Evolutionary conservation across 2,797 vertebrate genomes (phyloP).

Genomic region (Lindbergichthys nudifrons): DNA sequence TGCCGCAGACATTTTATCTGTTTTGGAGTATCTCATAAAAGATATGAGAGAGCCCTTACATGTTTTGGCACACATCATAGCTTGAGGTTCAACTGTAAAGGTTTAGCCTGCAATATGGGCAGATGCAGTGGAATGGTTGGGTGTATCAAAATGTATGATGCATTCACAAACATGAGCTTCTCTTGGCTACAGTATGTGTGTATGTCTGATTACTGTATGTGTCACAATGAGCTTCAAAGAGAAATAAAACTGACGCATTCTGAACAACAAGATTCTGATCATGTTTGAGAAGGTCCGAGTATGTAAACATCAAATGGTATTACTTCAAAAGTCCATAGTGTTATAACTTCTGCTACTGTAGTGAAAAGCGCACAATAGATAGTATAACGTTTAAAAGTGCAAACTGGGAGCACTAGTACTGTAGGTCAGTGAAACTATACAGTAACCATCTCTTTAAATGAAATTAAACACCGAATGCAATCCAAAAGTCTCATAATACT

Average conservation of each 20-base stretch:
- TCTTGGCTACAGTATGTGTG: slow-evolving; percentile 6
- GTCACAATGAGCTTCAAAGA: slow-evolving; percentile 12
- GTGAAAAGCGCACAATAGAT: neutral
- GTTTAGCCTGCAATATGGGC: slow-evolving; percentile 12
- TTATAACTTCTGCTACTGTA: neutral
- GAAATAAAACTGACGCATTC: neutral
- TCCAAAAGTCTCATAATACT: slow-evolving; percentile 2
- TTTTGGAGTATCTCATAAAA: slow-evolving; percentile 45
- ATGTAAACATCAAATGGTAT: slow-evolving; percentile 5
- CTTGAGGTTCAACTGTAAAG: slow-evolving; percentile 9
- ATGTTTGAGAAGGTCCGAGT: slow-evolving; percentile 2
- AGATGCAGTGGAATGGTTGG: slow-evolving; percentile 8
- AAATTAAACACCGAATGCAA: neutral
- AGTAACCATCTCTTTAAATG: slow-evolving; percentile 1
- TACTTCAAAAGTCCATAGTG: neutral
- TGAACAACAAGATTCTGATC: neutral
- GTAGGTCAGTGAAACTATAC: neutral
- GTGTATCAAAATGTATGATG: neutral
- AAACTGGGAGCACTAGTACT: neutral
- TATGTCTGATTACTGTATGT: neutral
- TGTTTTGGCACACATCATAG: slow-evolving; percentile 28
- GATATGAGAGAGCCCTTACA: slow-evolving; percentile 41
- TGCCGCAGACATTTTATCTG: slow-evolving; percentile 48
- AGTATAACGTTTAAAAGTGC: neutral
- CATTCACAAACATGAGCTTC: slow-evolving; percentile 9